phyloP scores from a whole-genome alignment of 2,888 invertebrate species.

The Drosophila lutescens region DNA sequence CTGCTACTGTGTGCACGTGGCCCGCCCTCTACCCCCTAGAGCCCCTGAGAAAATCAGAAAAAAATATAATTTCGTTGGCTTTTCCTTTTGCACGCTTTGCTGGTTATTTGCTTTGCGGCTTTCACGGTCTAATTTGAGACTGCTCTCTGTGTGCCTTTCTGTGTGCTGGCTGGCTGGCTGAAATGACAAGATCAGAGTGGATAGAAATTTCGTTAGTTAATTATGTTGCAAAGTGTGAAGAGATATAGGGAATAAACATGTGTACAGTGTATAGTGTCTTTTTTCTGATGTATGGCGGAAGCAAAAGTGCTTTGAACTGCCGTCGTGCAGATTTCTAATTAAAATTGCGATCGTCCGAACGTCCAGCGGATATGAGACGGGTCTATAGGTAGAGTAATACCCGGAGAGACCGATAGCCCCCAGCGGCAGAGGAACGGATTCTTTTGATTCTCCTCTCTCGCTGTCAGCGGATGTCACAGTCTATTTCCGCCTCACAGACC shows the following conservation, averaged over 20 bases:
- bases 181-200: conserved; percentile 73
- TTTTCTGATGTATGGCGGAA: conserved; percentile 39
- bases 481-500: conserved; percentile 67
- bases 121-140: conserved; percentile 80
- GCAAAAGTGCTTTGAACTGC: conserved; percentile 73
- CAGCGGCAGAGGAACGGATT: conserved; percentile 16
- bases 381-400: conserved; percentile 30
- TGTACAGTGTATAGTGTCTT: conserved; percentile 3
- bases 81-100: conserved; percentile 75
- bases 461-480: conserved; percentile 75
- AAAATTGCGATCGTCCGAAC: conserved; percentile 58
- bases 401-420: conserved; percentile 2
- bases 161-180: conserved; percentile 37
- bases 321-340: conserved; percentile 70
- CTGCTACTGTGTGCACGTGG: conserved; percentile 29
- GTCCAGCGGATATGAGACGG: conserved; percentile 66
- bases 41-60: conserved; percentile 1
- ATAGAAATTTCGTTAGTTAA: conserved; percentile 75
- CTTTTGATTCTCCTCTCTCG: conserved; percentile 15
- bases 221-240: conserved; percentile 65
- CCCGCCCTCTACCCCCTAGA: not conserved
- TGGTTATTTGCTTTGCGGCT: conserved; percentile 57
- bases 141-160: conserved; percentile 32
- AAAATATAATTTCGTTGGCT: conserved; percentile 61
- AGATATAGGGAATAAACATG: conserved; percentile 31